Evolutionary conservation across 2,888 invertebrate species (phyloP).

Genomic region (Sepiola atlantica): DNA sequence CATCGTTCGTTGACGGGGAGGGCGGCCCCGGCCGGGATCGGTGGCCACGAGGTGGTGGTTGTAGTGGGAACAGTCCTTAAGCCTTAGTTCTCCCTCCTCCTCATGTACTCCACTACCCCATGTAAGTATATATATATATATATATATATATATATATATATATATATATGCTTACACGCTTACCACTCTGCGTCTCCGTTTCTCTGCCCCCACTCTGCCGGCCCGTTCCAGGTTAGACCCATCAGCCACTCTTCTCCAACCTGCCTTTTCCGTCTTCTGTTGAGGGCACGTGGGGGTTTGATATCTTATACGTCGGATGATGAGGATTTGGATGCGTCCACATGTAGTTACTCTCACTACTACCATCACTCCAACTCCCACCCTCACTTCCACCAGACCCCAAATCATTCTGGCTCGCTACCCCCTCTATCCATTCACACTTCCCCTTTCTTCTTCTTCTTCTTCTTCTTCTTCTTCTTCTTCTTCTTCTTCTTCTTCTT

Average conservation of each 20-base stretch:
- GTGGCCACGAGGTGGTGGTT: constrained; percentile 20
- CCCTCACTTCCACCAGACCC: too few species aligned
- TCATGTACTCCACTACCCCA: background rate
- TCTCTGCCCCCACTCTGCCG: background rate
- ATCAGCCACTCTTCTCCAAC: background rate
- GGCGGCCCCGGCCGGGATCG: background rate
- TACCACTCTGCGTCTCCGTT: background rate
- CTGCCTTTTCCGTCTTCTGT: background rate
- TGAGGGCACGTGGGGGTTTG: constrained; percentile 12
- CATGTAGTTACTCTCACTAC: background rate
- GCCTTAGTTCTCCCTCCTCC: background rate
- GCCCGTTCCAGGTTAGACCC: background rate
- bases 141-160: too few species aligned
- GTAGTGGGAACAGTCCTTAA: background rate
- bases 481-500: constrained; percentile 44
- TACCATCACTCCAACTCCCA: background rate
- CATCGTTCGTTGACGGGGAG: background rate
- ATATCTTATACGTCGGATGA: background rate
- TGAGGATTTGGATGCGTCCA: background rate
- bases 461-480: constrained; percentile 41
- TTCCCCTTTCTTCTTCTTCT: background rate
- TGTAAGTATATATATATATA: too few species aligned
- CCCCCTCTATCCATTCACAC: too few species aligned
- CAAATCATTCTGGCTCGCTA: background rate
- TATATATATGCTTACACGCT: too few species aligned